A percentile compares a stretch with the other conserved stretches of the same genome.
phyloP scores from a whole-genome alignment of 2,888 invertebrate genomes.

The Slavum lentiscoides region DNA sequence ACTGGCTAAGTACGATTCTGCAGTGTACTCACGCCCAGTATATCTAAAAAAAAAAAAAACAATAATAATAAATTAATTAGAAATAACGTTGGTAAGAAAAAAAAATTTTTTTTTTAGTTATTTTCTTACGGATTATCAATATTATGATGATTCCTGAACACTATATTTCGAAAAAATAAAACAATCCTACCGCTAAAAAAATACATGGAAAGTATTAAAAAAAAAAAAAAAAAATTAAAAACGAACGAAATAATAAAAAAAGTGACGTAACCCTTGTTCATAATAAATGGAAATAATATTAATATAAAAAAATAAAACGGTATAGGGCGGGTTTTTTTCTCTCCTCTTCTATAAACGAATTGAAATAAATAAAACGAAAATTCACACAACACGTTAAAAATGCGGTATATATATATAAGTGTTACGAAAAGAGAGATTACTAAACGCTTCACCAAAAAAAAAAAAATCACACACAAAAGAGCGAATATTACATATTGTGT shows the following conservation, averaged over 20 bases:
- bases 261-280: too few relatives aligned
- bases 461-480: background rate
- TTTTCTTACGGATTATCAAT: background rate
- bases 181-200: too few relatives aligned
- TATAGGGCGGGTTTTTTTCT: background rate
- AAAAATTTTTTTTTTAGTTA: slow-evolving; percentile 24
- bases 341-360: background rate
- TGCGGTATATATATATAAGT: background rate
- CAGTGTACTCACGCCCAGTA: slow-evolving; percentile 58
- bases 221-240: too few relatives aligned
- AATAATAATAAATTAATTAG: too few relatives aligned
- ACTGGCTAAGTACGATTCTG: slow-evolving; percentile 86
- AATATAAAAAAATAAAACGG: background rate
- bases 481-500: background rate
- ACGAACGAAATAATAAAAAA: too few relatives aligned
- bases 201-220: too few relatives aligned
- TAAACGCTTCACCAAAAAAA: slow-evolving; percentile 9
- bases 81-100: slow-evolving; percentile 71
- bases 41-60: slow-evolving; percentile 52
- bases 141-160: too few relatives aligned
- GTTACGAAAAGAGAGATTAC: slow-evolving; percentile 6
- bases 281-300: too few relatives aligned
- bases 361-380: slow-evolving; percentile 15
- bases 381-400: slow-evolving; percentile 49
- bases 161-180: too few relatives aligned